These are phyloP conservation scores for Bubalus kerabau DNA, from an alignment of 2,113 vertebrate genomes.

Conservation along the genomic window DNA sequence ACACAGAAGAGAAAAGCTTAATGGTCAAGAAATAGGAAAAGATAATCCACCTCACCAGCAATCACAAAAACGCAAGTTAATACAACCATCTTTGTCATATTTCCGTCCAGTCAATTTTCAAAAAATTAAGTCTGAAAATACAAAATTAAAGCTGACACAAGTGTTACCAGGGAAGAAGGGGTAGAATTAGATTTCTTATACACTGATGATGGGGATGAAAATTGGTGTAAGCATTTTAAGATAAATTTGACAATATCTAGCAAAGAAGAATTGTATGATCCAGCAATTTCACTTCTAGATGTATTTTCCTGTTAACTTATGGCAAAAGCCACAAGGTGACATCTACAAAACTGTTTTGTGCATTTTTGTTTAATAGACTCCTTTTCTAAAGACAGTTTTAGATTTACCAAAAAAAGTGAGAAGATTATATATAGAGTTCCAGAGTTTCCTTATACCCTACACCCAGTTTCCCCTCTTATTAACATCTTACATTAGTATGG, in stretches of 20 bases:
- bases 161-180: not conserved
- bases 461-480: not conserved
- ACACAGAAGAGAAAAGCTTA: not conserved
- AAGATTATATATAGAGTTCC: not conserved
- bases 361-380: not conserved
- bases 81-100: not conserved
- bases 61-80: not conserved
- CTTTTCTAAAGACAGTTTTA: not conserved
- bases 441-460: not conserved
- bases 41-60: not conserved
- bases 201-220: not conserved
- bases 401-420: not conserved
- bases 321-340: not conserved
- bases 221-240: not conserved
- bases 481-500: not conserved
- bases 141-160: not conserved
- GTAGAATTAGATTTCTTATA: not conserved
- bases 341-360: not conserved
- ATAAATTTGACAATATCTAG: not conserved
- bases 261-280: not conserved
- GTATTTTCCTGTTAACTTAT: not conserved
- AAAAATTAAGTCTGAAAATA: not conserved
- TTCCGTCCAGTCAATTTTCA: not conserved
- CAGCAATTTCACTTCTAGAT: not conserved
- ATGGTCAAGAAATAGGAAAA: not conserved